Percentiles rank a stretch among this genome's conserved stretches.
Conservation (phyloP, 1,140 invertebrate genomes). For the Caerostris darwini region DNA sequence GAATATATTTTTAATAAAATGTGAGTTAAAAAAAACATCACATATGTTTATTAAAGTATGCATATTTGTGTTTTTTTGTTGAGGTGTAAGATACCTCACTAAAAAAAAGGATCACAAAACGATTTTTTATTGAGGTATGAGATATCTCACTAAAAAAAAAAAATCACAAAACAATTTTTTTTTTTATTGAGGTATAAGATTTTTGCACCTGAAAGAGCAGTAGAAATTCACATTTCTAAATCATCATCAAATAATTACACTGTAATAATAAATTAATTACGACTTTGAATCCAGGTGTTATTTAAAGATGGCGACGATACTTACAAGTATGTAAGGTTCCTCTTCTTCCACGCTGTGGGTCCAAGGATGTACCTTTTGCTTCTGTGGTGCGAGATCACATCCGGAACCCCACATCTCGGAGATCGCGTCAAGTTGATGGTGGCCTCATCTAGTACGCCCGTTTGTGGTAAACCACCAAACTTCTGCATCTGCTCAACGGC, state of each 20-base stretch:
- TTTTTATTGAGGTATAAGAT: too few species aligned
- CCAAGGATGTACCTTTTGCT: constrained; percentile 90
- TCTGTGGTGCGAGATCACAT: constrained; percentile 85
- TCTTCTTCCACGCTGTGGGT: constrained; percentile 92
- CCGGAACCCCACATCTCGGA: constrained; percentile 92
- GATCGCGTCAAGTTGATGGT: constrained; percentile 89
- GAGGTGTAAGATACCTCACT: too few species aligned
- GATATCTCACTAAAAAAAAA: too few species aligned
- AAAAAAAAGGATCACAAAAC: too few species aligned
- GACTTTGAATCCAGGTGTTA: not conserved
- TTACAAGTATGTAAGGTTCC: constrained; percentile 95
- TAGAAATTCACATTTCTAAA: not conserved
- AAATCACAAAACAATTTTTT: too few species aligned
- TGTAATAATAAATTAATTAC: too few species aligned
- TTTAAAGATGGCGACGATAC: constrained; percentile 79
- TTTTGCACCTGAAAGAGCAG: too few species aligned
- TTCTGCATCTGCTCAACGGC: constrained; percentile 91
- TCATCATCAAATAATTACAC: not conserved
- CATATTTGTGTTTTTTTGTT: too few species aligned
- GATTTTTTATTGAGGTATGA: too few species aligned
- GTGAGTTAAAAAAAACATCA: too few species aligned
- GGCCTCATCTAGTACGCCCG: constrained; percentile 89
- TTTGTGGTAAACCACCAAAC: constrained; percentile 91
- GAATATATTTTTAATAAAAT: too few species aligned
- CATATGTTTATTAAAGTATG: too few species aligned